These are phyloP conservation scores for Ctenosaura bakeri DNA, from an alignment of 2,797 vertebrate species.

Conservation along the genomic window DNA sequence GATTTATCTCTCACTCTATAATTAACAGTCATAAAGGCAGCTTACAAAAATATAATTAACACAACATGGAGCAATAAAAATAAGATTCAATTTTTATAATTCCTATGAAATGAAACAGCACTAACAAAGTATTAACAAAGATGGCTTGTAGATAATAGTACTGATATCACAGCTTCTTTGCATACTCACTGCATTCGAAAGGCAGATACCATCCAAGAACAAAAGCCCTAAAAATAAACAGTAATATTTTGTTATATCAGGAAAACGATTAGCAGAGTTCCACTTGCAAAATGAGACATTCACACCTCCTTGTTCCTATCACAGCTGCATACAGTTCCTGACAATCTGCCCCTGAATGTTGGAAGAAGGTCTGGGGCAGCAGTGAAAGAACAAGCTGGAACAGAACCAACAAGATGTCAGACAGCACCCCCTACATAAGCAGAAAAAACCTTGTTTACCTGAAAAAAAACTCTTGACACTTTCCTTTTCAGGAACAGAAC, in stretches of 20 bases:
- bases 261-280: not conserved
- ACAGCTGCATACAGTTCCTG: not conserved
- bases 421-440: not conserved
- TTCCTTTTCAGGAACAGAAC: not conserved
- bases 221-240: slow-evolving; percentile 85
- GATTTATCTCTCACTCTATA: not conserved
- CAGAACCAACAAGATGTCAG: not conserved
- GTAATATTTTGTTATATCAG: slow-evolving; percentile 4
- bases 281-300: not conserved
- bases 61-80: not conserved
- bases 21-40: not conserved
- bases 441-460: not conserved
- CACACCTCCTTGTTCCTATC: not conserved
- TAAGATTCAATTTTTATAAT: not conserved
- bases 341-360: not conserved
- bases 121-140: slow-evolving; percentile 7
- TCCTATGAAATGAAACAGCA: not conserved
- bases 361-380: not conserved
- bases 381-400: not conserved
- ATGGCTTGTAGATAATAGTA: not conserved
- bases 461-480: not conserved
- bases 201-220: slow-evolving; percentile 90
- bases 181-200: slow-evolving; percentile 92
- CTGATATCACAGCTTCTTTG: not conserved
- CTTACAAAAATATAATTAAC: not conserved